A percentile compares a stretch with the other conserved stretches of the same genome.
Conservation (phyloP, 2,888 invertebrate genomes). For the Eucera pruinosa region DNA sequence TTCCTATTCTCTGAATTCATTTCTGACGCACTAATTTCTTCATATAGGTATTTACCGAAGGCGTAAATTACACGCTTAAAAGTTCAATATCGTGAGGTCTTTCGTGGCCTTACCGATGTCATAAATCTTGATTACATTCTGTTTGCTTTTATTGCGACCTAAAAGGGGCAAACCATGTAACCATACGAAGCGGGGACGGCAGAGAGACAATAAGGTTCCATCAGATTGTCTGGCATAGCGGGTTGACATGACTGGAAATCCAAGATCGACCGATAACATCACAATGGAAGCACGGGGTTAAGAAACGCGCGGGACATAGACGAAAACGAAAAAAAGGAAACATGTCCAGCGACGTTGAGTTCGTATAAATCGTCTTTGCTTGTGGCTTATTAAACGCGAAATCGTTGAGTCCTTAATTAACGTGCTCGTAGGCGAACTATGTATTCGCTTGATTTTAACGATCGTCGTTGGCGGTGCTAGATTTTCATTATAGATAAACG, state of each 20-base stretch:
- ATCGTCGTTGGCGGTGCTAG: conserved; percentile 24
- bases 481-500: conserved; percentile 56
- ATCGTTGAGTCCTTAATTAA: conserved; percentile 45
- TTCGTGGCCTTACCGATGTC: conserved; percentile 21
- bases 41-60: conserved; percentile 8
- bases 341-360: not conserved
- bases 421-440: not conserved
- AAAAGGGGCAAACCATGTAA: conserved; percentile 49
- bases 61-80: not conserved
- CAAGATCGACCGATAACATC: conserved; percentile 71
- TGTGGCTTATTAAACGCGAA: conserved; percentile 20
- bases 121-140: conserved; percentile 48
- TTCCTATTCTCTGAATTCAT: too few relatives aligned
- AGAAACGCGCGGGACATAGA: conserved; percentile 26
- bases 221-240: conserved; percentile 70
- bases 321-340: conserved; percentile 4
- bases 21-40: too few relatives aligned
- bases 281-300: conserved; percentile 40
- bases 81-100: conserved; percentile 3
- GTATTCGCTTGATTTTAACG: conserved; percentile 17
- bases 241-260: conserved; percentile 72
- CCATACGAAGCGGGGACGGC: conserved; percentile 49
- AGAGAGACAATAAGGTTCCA: conserved; percentile 74
- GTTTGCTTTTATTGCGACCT: conserved; percentile 38
- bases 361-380: not conserved